Conservation (phyloP, 2,113 vertebrate species). For the Chroicocephalus ridibundus region DNA sequence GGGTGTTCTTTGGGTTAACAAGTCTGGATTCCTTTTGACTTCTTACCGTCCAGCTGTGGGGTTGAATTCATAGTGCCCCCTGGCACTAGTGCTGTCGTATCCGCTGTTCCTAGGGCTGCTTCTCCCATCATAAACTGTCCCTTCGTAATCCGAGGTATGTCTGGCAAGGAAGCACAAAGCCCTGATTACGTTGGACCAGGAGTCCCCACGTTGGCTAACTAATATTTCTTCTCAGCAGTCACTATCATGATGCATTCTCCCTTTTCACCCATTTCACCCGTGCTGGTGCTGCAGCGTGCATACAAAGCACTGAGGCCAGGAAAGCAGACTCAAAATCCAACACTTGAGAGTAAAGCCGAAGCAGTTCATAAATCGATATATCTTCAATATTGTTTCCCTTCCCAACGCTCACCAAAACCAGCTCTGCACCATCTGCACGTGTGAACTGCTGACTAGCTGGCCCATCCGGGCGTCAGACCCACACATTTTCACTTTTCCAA, state of each 20-base stretch:
- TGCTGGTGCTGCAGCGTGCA: not conserved
- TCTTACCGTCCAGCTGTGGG: not conserved
- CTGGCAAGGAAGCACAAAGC: not conserved
- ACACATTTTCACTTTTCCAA: not conserved
- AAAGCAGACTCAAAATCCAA: not conserved
- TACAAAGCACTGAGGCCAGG: not conserved
- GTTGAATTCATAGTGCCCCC: not conserved
- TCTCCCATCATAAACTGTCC: not conserved
- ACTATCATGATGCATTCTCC: fast-evolving
- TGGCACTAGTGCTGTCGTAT: not conserved
- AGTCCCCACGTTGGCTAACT: fast-evolving
- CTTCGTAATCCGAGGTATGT: not conserved
- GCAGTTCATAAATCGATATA: not conserved
- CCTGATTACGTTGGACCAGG: not conserved
- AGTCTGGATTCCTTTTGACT: not conserved
- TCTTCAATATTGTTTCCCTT: not conserved
- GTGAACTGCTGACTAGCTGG: not conserved
- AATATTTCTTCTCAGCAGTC: not conserved
- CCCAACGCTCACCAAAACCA: not conserved
- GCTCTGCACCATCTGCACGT: not conserved
- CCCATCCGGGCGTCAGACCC: not conserved
- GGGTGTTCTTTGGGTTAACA: not conserved
- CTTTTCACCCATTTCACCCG: not conserved
- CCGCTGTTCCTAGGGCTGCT: conserved; percentile 46
- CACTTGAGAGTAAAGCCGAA: not conserved